Evolutionary conservation across 2,888 invertebrate genomes (phyloP).

Genomic region (Coronaproctus castanopsis): DNA sequence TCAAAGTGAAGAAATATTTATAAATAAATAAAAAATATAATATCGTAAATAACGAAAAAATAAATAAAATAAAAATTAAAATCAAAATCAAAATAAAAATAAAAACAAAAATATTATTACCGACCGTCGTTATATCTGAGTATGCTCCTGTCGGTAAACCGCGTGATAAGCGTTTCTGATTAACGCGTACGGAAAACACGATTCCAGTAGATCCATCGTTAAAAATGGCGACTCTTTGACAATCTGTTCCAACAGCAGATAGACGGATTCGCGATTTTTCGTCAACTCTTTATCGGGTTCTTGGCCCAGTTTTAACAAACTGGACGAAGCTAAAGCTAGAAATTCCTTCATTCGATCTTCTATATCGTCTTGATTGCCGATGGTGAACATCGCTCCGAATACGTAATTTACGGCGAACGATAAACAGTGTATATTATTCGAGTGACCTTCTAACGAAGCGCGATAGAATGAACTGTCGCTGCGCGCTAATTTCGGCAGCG

Average conservation of each 20-base stretch:
- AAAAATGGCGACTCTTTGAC: conserved; percentile 96
- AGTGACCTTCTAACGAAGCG: conserved; percentile 73
- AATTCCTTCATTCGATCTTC: conserved; percentile 96
- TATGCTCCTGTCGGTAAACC: conserved; percentile 74
- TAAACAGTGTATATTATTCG: conserved; percentile 98
- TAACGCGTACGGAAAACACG: conserved; percentile 95
- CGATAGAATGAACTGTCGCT: conserved; percentile 75
- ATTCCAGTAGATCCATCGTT: conserved; percentile 95
- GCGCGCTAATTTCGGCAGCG: conserved; percentile 81
- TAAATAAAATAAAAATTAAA: no score
- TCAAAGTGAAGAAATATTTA: no score
- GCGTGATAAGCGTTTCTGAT: conserved; percentile 96
- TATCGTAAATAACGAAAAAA: no score
- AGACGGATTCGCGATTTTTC: conserved; percentile 87
- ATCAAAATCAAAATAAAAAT: no score
- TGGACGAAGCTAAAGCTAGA: conserved; percentile 73
- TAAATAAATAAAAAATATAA: no score
- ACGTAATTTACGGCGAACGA: conserved; percentile 88
- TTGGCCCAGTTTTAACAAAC: conserved; percentile 78
- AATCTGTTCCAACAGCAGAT: conserved; percentile 81
- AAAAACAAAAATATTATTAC: background rate
- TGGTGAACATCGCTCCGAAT: conserved; percentile 88
- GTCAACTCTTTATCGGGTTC: conserved; percentile 88
- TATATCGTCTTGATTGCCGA: conserved; percentile 88
- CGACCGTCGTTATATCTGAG: conserved; percentile 19